phyloP scores from a whole-genome alignment of 2,113 vertebrate species.

The Bettongia penicillata region DNA sequence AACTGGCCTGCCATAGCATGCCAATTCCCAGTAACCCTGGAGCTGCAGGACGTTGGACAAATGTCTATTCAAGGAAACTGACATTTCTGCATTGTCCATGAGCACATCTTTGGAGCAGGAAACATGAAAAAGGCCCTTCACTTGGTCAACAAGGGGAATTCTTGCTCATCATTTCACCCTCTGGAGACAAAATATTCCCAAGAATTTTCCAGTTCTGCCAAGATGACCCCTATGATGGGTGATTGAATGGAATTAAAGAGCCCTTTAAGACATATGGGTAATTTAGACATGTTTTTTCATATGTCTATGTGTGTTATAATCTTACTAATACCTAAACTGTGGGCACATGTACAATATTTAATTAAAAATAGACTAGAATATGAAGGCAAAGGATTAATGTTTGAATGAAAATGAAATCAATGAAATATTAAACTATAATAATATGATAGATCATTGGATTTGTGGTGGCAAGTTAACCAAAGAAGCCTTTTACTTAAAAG shows the following conservation, averaged over 20 bases:
- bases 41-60: neutral
- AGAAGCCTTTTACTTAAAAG: neutral
- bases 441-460: neutral
- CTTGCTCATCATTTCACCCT: neutral
- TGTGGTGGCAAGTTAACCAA: neutral
- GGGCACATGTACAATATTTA: neutral
- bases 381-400: neutral
- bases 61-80: neutral
- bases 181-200: neutral
- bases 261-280: neutral
- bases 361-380: neutral
- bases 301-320: neutral
- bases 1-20: neutral
- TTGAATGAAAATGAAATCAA: neutral
- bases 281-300: neutral
- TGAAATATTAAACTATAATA: neutral
- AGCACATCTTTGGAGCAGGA: neutral
- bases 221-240: neutral
- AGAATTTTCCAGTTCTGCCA: neutral
- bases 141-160: neutral
- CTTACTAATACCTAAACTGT: neutral
- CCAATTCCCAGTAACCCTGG: neutral
- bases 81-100: neutral
- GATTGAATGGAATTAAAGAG: neutral
- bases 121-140: neutral